Evolutionary conservation across 2,888 invertebrate species (phyloP), one percentile per base, ranked within the genome.

Genomic region (Lobophora halterata): DNA sequence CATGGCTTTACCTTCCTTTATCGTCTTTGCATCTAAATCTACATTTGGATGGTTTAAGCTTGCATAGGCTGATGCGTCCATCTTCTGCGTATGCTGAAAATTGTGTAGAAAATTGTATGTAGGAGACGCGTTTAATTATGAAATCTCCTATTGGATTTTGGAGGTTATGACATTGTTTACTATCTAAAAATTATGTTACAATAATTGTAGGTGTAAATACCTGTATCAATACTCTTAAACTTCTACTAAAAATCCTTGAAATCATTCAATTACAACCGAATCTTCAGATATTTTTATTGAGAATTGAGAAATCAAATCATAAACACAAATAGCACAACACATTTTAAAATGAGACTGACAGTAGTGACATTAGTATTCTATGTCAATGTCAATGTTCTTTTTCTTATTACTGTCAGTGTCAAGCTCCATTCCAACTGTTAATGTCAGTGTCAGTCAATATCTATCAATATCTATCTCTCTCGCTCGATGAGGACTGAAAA

Each of bases 1-100:
- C 67, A 91, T 91, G 0, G 97, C 96, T 58, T 91, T 88, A 0
- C 97, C 96, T 85, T 97, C 97, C 31, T 78, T 89, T 45, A 93
- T 90, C 24, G 72, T 71, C 52, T 80, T 82, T 1, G 27, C 16
- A 24, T 32, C 24, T 12, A 11, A n/a, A n/a, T n/a, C n/a, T n/a
- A n/a, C n/a, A n/a, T n/a, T n/a, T n/a, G n/a, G n/a, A n/a, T n/a
- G n/a, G n/a, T n/a, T n/a, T n/a, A n/a, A n/a, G n/a, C n/a, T n/a
- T 20, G 42, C 49, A 7, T 49, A 49, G 33, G 59, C 46, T 9
- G 64, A 51, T 14, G 54, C 23, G 39, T 72, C 71, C 81, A 82
- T 82, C 60, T 55, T 79, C 58, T 67, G 68, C 36, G 60, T 49
- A 39, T 44, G 43, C 71, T 75, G 40, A 3, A 43, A 38, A 39